A percentile compares a stretch with the other conserved stretches of the same genome.
phyloP scores from a whole-genome alignment of 2,797 vertebrate species.

The Melanitta fusca region DNA sequence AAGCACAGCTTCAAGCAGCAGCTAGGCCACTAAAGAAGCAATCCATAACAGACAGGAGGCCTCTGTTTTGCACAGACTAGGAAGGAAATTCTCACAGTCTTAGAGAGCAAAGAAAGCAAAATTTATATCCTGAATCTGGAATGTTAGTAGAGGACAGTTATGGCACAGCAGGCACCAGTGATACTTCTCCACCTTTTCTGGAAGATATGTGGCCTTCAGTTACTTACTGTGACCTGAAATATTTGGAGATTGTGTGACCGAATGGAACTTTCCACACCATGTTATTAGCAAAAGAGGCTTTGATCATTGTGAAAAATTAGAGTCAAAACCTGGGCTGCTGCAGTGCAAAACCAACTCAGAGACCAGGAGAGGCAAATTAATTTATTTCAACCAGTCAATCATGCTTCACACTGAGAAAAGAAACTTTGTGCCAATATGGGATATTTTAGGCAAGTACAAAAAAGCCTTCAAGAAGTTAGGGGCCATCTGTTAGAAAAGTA shows the following conservation, averaged over 20 bases:
- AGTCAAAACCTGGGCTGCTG: not conserved
- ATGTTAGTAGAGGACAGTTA: not conserved
- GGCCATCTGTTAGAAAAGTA: slow-evolving; percentile 55
- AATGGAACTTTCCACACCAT: not conserved
- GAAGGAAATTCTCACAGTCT: not conserved
- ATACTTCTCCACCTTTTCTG: not conserved
- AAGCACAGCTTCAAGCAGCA: not conserved
- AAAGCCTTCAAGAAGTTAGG: slow-evolving; percentile 45
- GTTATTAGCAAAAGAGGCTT: not conserved
- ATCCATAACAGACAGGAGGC: rapidly evolving
- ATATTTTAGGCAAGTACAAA: slow-evolving; percentile 43
- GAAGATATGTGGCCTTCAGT: not conserved
- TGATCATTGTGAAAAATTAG: not conserved
- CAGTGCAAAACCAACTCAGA: not conserved
- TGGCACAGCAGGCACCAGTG: not conserved
- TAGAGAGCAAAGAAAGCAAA: not conserved
- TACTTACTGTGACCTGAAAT: not conserved
- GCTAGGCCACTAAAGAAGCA: not conserved
- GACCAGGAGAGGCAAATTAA: not conserved
- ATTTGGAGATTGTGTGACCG: not conserved
- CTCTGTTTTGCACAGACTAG: not conserved
- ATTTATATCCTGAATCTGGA: not conserved
- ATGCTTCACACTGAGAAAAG: not conserved
- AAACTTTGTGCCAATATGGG: slow-evolving; percentile 17
- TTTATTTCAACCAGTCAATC: not conserved